Base-by-base conservation (phyloP, 2,113 vertebrate genomes). In the Zosterops hypoxanthus region DNA sequence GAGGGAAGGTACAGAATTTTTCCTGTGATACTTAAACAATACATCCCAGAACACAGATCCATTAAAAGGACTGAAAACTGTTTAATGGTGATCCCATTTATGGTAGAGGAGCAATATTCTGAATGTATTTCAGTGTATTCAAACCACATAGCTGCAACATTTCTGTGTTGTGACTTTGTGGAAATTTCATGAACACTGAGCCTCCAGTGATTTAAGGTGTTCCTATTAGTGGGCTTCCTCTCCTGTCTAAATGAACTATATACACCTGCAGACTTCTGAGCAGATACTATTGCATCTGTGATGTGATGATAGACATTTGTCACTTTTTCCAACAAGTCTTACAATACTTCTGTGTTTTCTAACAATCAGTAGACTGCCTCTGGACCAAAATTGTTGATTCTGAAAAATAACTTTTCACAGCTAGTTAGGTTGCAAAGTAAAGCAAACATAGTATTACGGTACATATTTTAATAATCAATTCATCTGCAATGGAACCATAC, bases 361-460 rank as follows among this genome's bases (percentile, higher is more conserved):
- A 66, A 59, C 1, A 3, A 4, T 50, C 69, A 56, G 29, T 55
- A 72, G 23, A 26, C 21, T 49, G 19, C 6, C 34, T 59, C 39
- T 61, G 26, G 55, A 88, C 61, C 33, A 82, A 91, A 89, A 84
- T 11, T 47, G 9, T 65, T 81, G 55, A 59, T 88, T 90, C 69
- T 90, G 49, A 91, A 41, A 91, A 95, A 94, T 31, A 80, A 68
- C 8, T 72, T 70, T 94, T 90, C 73, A 87, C 56, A 84, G 19
- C 9, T 42, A 88, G 47, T 75, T 91, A 84, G 25, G 19, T 5
- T 87, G 52, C 24, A 79, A 95, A 78, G 41, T 68, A 92, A 87
- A 82, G 20, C 24, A 91, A 92, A 86, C 29, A 72, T 36, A 68
- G 19, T 50, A 55, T 41, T 90, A 56, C 26, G 56, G 42, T 73